phyloP scores from a whole-genome alignment of 2,888 invertebrate species.

The Caenorhabditis sp. region DNA sequence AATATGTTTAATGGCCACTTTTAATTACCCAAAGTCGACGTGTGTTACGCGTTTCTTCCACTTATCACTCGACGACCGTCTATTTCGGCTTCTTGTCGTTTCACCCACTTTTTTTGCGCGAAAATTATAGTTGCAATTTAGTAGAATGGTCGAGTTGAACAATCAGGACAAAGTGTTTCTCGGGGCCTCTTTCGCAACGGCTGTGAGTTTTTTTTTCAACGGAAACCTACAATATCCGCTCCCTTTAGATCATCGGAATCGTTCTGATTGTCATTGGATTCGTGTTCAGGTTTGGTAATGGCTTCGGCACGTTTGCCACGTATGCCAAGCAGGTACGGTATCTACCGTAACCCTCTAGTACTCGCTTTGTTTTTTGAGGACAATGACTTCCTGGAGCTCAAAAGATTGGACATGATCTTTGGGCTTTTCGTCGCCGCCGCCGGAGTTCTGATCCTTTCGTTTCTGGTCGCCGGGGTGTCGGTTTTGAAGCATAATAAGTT shows the following conservation, averaged over 20 bases:
- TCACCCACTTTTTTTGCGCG: slow-evolving; percentile 11
- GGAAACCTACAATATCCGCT: neutral
- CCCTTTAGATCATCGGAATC: slow-evolving; percentile 55
- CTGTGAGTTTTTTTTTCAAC: slow-evolving; percentile 22
- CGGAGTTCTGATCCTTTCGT: slow-evolving; percentile 57
- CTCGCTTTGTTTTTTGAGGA: too few relatives aligned
- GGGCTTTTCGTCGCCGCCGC: slow-evolving; percentile 62
- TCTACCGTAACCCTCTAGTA: too few relatives aligned
- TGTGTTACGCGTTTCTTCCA: slow-evolving; percentile 23
- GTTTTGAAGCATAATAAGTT: slow-evolving; percentile 53
- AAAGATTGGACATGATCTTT: slow-evolving; percentile 62
- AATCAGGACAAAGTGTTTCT: slow-evolving; percentile 61
- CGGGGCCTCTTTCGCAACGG: slow-evolving; percentile 45
- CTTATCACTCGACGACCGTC: neutral
- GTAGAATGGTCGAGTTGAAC: slow-evolving; percentile 18
- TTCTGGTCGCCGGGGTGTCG: slow-evolving; percentile 51
- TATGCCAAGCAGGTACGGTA: slow-evolving; percentile 56
- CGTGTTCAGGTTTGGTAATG: slow-evolving; percentile 61
- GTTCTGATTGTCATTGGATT: slow-evolving; percentile 64
- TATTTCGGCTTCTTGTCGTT: slow-evolving; percentile 29
- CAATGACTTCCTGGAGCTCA: slow-evolving; percentile 64
- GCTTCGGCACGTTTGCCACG: slow-evolving; percentile 57
- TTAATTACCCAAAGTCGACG: slow-evolving; percentile 40
- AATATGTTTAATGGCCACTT: slow-evolving; percentile 44
- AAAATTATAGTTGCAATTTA: neutral